phyloP scores from a whole-genome alignment of 1,140 invertebrate genomes.

The Ceratina calcarata region DNA sequence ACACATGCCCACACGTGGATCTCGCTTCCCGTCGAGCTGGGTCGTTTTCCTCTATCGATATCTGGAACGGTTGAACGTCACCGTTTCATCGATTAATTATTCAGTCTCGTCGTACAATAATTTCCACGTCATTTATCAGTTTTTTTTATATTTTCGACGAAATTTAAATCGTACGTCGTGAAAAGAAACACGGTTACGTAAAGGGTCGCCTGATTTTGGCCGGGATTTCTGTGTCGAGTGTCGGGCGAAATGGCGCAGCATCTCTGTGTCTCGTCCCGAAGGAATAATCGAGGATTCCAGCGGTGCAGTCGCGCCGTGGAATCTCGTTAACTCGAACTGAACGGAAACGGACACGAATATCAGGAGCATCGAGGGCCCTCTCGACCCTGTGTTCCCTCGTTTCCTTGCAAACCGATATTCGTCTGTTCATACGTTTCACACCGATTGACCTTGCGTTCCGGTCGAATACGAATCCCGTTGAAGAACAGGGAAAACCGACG shows the following conservation, averaged over 20 bases:
- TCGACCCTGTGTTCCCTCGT: constrained; percentile 12
- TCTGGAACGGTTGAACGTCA: too few species aligned
- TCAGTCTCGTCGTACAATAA: too few species aligned
- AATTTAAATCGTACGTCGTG: too few species aligned
- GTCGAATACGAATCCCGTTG: too few species aligned
- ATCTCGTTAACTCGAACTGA: constrained; percentile 39
- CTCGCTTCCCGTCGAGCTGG: background rate
- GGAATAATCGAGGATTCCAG: constrained; percentile 40
- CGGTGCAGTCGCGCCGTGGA: constrained; percentile 10
- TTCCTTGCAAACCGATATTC: too few species aligned
- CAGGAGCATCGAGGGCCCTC: constrained; percentile 19
- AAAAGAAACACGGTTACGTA: too few species aligned
- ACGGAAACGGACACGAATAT: constrained; percentile 43
- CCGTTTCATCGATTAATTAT: too few species aligned
- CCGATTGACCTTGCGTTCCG: too few species aligned
- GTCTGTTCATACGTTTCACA: too few species aligned
- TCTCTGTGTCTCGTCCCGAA: constrained; percentile 8
- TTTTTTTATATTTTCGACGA: too few species aligned
- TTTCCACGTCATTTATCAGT: too few species aligned
- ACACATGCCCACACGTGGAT: background rate
- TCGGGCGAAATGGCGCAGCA: background rate
- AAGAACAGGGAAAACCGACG: too few species aligned
- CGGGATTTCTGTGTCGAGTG: background rate
- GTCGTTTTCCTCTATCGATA: background rate
- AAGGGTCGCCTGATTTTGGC: background rate